Conservation (phyloP, 2,113 vertebrate genomes). For the Charadrius vociferus region DNA sequence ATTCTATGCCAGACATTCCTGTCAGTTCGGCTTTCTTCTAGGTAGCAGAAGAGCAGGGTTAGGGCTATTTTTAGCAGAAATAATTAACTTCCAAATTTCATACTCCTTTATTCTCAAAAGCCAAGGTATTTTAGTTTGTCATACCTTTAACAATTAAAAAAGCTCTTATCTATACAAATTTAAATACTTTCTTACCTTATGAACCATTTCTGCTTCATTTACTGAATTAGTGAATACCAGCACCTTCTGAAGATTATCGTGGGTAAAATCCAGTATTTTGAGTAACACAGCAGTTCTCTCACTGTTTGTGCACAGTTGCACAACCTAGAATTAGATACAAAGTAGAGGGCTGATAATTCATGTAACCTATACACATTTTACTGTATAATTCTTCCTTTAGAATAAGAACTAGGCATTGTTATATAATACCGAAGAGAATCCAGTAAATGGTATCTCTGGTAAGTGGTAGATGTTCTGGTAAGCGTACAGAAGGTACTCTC, state of each 20-base stretch:
- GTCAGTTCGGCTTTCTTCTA: not conserved
- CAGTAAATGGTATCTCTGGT: not conserved
- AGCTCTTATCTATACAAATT: not conserved
- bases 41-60: not conserved
- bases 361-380: not conserved
- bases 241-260: conserved; percentile 81
- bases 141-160: not conserved
- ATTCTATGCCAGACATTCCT: not conserved
- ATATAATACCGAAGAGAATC: not conserved
- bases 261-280: conserved; percentile 76
- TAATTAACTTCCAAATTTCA: not conserved
- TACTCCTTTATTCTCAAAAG: not conserved
- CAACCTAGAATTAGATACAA: conserved; percentile 69
- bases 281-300: conserved; percentile 80
- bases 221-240: conserved; percentile 81
- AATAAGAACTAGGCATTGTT: not conserved
- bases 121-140: not conserved
- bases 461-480: not conserved
- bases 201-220: conserved; percentile 83
- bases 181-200: conserved; percentile 74
- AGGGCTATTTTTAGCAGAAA: not conserved
- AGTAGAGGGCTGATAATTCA: not conserved
- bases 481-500: not conserved
- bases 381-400: not conserved
- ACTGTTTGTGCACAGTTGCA: conserved; percentile 78